Conservation (phyloP, 2,113 vertebrate species). For the Leptocoma aspasia region DNA sequence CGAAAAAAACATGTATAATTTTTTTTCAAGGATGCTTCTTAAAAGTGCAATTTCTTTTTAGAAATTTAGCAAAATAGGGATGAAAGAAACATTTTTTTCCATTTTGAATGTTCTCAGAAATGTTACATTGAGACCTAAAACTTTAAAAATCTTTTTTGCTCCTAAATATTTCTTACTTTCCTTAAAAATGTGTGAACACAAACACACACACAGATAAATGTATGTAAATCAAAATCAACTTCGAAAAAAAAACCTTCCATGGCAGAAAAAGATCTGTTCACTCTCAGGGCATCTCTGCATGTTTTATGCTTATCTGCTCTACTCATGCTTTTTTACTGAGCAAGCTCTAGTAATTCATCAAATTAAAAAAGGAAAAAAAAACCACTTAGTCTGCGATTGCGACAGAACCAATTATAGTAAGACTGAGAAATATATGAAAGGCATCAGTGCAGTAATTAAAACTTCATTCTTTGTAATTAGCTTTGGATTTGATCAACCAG, state of each 20-base stretch:
- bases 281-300: background rate
- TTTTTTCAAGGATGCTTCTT: background rate
- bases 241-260: background rate
- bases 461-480: conserved; percentile 37
- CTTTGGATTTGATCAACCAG: background rate
- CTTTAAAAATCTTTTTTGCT: background rate
- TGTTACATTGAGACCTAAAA: background rate
- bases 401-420: background rate
- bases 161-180: background rate
- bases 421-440: conserved; percentile 1
- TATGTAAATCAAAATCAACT: background rate
- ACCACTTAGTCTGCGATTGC: background rate
- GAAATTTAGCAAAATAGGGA: background rate
- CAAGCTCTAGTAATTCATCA: background rate
- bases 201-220: background rate
- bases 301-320: background rate
- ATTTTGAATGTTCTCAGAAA: background rate
- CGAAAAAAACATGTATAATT: background rate
- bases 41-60: background rate
- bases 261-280: background rate
- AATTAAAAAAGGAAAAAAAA: background rate
- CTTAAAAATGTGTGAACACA: background rate
- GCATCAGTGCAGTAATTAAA: conserved; percentile 17
- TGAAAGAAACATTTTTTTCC: background rate
- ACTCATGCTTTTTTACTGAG: background rate